phyloP scores from a whole-genome alignment of 2,113 vertebrate species.

The Cyanistes caeruleus region DNA sequence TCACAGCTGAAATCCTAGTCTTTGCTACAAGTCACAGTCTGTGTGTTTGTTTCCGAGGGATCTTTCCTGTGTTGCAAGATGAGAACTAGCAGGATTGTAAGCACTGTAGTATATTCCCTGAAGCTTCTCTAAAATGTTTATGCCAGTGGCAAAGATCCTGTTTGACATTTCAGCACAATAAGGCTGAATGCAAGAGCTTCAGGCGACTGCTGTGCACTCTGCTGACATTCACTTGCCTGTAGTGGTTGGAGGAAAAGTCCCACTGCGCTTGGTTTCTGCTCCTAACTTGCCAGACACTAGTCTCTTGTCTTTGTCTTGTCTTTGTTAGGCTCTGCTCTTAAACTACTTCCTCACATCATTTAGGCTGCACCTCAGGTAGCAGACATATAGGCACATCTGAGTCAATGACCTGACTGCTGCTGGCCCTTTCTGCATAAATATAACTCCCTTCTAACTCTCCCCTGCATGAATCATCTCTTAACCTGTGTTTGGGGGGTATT shows the following conservation, averaged over 20 bases:
- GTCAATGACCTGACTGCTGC: not conserved
- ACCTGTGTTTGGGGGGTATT: not conserved
- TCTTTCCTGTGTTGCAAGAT: not conserved
- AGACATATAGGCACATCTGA: rapidly evolving
- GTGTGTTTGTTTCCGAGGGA: slow-evolving; percentile 13
- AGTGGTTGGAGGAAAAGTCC: not conserved
- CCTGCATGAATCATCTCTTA: not conserved
- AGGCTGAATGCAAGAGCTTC: not conserved
- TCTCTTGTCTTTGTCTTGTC: not conserved
- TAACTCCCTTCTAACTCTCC: not conserved
- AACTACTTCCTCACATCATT: not conserved
- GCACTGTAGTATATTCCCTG: slow-evolving; percentile 27
- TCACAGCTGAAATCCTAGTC: not conserved
- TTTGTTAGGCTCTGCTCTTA: not conserved
- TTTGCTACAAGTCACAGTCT: not conserved
- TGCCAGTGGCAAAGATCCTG: slow-evolving; percentile 45
- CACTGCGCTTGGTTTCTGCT: not conserved
- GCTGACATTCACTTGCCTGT: not conserved
- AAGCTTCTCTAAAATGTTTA: slow-evolving; percentile 51
- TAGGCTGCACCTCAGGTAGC: not conserved
- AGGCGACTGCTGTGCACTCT: not conserved
- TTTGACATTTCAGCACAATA: slow-evolving; percentile 51
- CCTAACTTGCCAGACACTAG: not conserved
- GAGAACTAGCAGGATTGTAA: not conserved
- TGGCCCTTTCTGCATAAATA: not conserved